Percentiles rank a stretch among this genome's conserved stretches.
These are phyloP conservation scores for Intellagama lesueurii DNA, from an alignment of 2,797 vertebrate species.

Conservation along the genomic window DNA sequence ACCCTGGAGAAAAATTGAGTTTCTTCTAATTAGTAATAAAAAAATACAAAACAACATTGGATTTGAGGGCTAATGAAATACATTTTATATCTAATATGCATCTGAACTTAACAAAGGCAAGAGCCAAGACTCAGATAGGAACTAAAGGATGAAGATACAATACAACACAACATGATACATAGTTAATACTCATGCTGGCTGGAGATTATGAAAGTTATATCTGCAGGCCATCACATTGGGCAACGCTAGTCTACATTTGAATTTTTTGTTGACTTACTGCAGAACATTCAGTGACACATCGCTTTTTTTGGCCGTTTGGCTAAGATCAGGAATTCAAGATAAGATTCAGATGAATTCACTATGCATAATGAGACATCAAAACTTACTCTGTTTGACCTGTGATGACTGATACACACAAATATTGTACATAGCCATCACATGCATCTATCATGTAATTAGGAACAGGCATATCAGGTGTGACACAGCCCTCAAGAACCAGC, in stretches of 20 bases:
- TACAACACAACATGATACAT: too few relatives aligned
- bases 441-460: background rate
- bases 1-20: conserved; percentile 79
- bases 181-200: too few relatives aligned
- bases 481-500: background rate
- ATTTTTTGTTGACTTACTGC: too few relatives aligned
- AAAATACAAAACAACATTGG: background rate
- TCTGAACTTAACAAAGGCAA: background rate
- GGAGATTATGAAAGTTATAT: too few relatives aligned
- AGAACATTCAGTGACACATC: too few relatives aligned
- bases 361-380: too few relatives aligned
- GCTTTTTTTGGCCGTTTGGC: too few relatives aligned
- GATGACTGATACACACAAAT: background rate
- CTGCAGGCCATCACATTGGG: too few relatives aligned
- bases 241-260: too few relatives aligned
- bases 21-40: background rate
- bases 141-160: too few relatives aligned
- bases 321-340: too few relatives aligned
- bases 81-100: background rate
- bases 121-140: background rate
- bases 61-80: background rate
- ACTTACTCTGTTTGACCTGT: background rate
- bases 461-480: background rate
- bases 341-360: background rate
- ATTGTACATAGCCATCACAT: background rate